Conservation (phyloP, 2,113 vertebrate genomes). For the Lutjanus erythropterus region DNA sequence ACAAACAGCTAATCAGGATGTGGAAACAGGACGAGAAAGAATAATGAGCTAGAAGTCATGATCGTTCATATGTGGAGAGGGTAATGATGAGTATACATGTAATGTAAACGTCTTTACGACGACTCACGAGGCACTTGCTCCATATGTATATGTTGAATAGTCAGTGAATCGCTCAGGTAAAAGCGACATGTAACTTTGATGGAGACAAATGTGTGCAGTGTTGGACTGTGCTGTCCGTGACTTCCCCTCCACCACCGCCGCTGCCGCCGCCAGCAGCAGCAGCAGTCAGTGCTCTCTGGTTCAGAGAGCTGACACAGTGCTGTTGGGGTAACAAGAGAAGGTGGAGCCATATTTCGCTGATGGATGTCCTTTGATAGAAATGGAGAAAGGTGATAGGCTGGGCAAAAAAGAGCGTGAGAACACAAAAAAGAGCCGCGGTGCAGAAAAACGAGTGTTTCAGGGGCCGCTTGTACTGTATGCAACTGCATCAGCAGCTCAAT, state of each 20-base stretch:
- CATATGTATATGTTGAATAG: neutral
- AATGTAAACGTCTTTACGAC: conserved; percentile 16
- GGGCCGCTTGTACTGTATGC: conserved; percentile 37
- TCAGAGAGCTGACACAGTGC: conserved; percentile 69
- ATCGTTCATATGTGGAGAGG: conserved; percentile 34
- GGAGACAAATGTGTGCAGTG: conserved; percentile 3
- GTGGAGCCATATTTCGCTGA: conserved; percentile 85
- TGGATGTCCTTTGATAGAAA: conserved; percentile 76
- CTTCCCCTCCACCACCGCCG: conserved; percentile 28
- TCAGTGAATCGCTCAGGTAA: conserved; percentile 8
- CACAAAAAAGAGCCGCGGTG: conserved; percentile 71
- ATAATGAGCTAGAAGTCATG: conserved; percentile 42
- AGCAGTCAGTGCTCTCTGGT: conserved; percentile 32
- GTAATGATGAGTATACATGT: conserved; percentile 14
- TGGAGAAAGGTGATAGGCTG: conserved; percentile 77
- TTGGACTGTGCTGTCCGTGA: neutral
- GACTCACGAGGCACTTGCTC: neutral
- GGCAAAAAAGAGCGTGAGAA: conserved; percentile 68
- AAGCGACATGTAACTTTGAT: conserved; percentile 11
- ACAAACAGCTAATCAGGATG: conserved; percentile 50
- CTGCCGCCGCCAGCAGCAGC: conserved; percentile 33
- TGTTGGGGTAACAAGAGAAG: conserved; percentile 74
- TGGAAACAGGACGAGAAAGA: conserved; percentile 5
- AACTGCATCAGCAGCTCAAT: conserved; percentile 77
- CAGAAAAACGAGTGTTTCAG: conserved; percentile 70